phyloP scores from a whole-genome alignment of 2,797 vertebrate species.

The Simalia tracyae region DNA sequence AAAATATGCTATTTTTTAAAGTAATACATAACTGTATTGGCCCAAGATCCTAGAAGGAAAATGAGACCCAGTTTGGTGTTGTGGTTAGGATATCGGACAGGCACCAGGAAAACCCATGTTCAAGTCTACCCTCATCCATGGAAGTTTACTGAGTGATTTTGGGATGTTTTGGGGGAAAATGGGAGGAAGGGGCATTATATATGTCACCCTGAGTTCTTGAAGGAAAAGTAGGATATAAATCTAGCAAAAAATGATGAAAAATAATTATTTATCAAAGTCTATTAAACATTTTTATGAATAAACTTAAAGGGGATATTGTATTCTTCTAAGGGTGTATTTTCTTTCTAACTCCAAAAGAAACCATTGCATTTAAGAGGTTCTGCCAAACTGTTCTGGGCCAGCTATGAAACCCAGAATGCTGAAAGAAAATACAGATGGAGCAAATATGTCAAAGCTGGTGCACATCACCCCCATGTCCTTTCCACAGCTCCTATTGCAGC shows the following conservation, averaged over 20 bases:
- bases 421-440: neutral
- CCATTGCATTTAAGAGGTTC: neutral
- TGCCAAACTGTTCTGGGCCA: neutral
- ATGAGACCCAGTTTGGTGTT: neutral
- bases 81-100: neutral
- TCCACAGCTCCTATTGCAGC: neutral
- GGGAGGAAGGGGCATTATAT: neutral
- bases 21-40: slow-evolving; percentile 15
- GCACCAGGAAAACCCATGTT: neutral
- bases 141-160: neutral
- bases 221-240: neutral
- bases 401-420: neutral
- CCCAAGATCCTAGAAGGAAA: neutral
- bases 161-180: neutral
- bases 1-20: neutral
- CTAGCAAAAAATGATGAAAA: neutral
- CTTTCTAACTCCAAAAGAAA: neutral
- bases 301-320: neutral
- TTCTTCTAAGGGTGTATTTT: neutral
- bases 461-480: neutral
- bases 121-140: neutral
- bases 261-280: slow-evolving; percentile 9
- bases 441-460: neutral
- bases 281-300: slow-evolving; percentile 8
- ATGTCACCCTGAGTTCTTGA: neutral